Base-by-base conservation (phyloP, 2,888 invertebrate genomes). In the Ormyrus rosae region DNA sequence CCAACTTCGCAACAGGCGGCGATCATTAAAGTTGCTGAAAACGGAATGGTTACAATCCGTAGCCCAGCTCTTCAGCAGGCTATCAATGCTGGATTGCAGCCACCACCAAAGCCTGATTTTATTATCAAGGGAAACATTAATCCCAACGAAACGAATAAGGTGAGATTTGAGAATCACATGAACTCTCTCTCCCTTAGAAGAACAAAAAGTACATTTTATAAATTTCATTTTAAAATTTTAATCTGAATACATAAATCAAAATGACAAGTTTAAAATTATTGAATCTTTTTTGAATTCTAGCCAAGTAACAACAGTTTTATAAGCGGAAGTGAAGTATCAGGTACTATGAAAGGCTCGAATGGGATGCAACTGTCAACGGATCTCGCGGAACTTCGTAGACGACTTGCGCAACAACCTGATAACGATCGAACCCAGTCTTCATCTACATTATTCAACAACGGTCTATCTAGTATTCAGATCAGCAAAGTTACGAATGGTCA, bases 21-120 rank as follows among this genome's bases (percentile, higher is more conserved):
- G 5, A 94, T 94, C 82, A 94, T 94, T 85, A 94, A 94, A 85
- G 90, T 91, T 8, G 94, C 94, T 83, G 94, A 94, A 82, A 94
- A 94, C 86, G 96, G 96, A 9, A 96, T 96, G 96, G 96, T 96
- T 81, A 96, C 96, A 0, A 96, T 96, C 70, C 92, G 96, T 10
- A 96, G 96, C 90, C 96, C 96, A 0, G 88, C 94, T 0, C 92
- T 95, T 90, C 93, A 91, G 46, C 91, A 89, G 45, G 90, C 91
- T 0, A 91, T 91, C 64, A 90, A 91, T 61, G 89, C 90, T 0
- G 91, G 90, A 4, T 78, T 90, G n/a, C 88, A 89, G 19, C 88
- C 89, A 5, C 88, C 90, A 0, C 86, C 90, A 0, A 90, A 90
- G 70, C 90, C 90, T 0, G 91, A 91, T 83, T 90, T 89, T 73